phyloP scores from a whole-genome alignment of 2,113 vertebrate genomes.

The pig (Sus scrofa) region T2T-Sscrofa CM000819.6:37564501-37565000 shows the following conservation, averaged over 20 bases:
- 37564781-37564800: background rate
- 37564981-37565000: background rate
- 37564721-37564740: background rate
- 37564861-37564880: background rate
- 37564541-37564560: background rate
- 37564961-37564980: background rate
- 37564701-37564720: background rate
- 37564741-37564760: background rate
- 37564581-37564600: background rate
- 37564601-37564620: background rate
- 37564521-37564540: background rate
- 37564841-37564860: background rate
- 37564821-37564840: background rate
- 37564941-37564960: conserved; percentile 41
- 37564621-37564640: background rate
- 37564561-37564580: background rate
- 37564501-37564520: background rate
- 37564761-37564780: background rate
- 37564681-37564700: background rate
- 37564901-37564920: background rate
- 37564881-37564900: background rate
- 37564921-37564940: background rate
- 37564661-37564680: background rate
- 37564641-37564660: background rate
- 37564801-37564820: background rate